phyloP scores from a whole-genome alignment of 2,113 vertebrate genomes.

The Loxodonta africana region DNA sequence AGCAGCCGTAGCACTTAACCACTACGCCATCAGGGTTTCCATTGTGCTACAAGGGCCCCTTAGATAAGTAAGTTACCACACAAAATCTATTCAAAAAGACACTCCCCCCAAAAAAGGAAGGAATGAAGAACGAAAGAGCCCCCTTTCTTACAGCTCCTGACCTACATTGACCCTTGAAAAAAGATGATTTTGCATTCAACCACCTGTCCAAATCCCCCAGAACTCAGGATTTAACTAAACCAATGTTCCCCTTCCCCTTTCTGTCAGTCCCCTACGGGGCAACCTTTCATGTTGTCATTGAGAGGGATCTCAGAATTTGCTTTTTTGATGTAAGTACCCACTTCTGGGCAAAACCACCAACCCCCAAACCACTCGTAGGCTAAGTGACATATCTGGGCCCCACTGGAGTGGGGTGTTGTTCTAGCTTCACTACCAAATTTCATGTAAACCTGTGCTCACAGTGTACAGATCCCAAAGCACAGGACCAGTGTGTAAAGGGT shows the following conservation, averaged over 20 bases:
- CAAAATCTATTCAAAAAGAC: neutral
- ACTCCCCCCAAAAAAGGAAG: neutral
- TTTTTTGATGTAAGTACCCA: neutral
- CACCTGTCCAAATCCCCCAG: neutral
- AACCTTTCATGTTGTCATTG: neutral
- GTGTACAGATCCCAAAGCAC: neutral
- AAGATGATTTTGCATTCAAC: neutral
- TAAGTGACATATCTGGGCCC: neutral
- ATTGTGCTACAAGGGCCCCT: no score
- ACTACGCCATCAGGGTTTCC: no score
- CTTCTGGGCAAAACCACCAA: neutral
- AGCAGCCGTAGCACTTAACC: no score
- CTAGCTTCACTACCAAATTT: neutral
- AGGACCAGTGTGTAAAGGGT: neutral
- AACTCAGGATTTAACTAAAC: neutral
- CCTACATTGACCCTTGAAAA: neutral
- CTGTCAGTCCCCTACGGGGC: neutral
- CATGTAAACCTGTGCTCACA: neutral
- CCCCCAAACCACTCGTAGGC: no score
- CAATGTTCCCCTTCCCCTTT: fast-evolving
- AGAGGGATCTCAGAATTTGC: neutral
- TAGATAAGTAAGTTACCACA: neutral
- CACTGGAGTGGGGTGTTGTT: no score
- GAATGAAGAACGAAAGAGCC: neutral
- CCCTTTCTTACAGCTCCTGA: no score